Conservation (phyloP, 1,140 invertebrate genomes). For the Acyrthosiphon pisum region DNA sequence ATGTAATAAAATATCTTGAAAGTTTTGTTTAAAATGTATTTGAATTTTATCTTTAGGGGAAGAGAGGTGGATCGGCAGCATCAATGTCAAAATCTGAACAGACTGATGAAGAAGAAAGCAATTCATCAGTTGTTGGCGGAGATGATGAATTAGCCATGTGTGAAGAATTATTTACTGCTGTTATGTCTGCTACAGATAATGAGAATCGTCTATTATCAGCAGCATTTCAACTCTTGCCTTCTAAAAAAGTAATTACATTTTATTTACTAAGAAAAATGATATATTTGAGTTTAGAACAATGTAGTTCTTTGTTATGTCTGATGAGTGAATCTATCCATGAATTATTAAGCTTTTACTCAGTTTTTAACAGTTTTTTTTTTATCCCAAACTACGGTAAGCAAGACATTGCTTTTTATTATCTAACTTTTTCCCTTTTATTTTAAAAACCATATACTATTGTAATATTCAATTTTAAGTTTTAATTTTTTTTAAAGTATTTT, state of each 20-base stretch:
- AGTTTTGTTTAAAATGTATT: not conserved
- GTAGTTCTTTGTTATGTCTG: not conserved
- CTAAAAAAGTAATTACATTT: conserved; percentile 70
- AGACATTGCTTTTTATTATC: no score
- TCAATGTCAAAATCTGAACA: conserved; percentile 52
- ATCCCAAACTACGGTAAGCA: not conserved
- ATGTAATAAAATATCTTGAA: not conserved
- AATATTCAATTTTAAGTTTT: not conserved
- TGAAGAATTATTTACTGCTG: conserved; percentile 83
- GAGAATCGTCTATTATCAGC: conserved; percentile 82
- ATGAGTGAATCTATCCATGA: not conserved
- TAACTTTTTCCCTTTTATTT: not conserved
- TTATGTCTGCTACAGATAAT: conserved; percentile 78
- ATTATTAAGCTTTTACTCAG: not conserved
- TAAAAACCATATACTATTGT: not conserved
- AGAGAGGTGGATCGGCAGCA: conserved; percentile 45
- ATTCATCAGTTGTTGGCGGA: conserved; percentile 63
- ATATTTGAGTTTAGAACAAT: not conserved
- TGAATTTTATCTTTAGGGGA: conserved; percentile 26
- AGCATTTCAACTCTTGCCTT: conserved; percentile 89
- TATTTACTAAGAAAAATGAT: not conserved
- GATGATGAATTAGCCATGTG: conserved; percentile 75
- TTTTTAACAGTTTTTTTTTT: no score
- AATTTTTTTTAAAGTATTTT: not conserved
- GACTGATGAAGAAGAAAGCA: conserved; percentile 53